A percentile compares a stretch with the other conserved stretches of the same genome.
Conservation (phyloP, 2,797 vertebrate species). For the Malurus splendens region DNA sequence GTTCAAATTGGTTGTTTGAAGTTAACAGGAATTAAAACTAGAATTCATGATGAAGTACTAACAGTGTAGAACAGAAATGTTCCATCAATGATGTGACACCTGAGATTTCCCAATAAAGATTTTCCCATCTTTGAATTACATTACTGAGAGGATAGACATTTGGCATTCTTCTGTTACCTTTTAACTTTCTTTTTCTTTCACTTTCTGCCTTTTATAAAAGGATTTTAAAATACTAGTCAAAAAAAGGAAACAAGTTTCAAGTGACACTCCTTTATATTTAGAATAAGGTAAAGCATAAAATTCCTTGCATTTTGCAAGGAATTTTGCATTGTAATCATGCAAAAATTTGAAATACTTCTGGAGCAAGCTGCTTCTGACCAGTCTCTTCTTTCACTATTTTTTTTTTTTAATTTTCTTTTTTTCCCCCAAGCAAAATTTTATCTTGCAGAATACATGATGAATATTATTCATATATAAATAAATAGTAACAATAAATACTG, state of each 20-base stretch:
- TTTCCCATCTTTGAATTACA: neutral
- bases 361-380: neutral
- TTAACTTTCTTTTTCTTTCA: neutral
- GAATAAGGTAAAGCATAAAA: conserved; percentile 47
- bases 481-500: neutral
- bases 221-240: neutral
- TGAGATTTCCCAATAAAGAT: neutral
- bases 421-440: neutral
- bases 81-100: neutral
- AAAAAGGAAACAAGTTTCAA: neutral
- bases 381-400: neutral
- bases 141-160: neutral
- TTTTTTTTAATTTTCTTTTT: neutral
- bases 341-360: neutral
- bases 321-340: neutral
- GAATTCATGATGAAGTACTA: neutral
- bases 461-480: neutral
- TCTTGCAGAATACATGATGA: neutral
- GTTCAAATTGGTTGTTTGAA: neutral
- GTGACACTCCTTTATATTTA: conserved; percentile 55
- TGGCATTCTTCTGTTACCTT: neutral
- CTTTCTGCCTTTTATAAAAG: neutral
- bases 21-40: neutral
- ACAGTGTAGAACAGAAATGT: neutral
- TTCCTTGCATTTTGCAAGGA: neutral